Evolutionary conservation across 2,113 vertebrate species (phyloP).

Genomic region (Sakesphorus luctuosus): DNA sequence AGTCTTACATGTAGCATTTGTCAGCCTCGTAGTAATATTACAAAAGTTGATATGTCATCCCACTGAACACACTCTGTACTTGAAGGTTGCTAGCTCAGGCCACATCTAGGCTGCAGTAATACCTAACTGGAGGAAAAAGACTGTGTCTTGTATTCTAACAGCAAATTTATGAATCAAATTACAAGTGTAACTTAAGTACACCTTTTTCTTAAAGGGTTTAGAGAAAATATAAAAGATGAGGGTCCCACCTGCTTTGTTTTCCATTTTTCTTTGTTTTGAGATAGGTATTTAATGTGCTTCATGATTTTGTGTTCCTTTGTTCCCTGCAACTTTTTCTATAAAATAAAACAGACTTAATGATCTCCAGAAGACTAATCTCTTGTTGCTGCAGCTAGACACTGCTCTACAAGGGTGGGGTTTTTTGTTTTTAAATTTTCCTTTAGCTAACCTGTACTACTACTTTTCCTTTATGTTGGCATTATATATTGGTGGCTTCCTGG

Average conservation of each 20-base stretch:
- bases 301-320: background rate
- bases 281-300: background rate
- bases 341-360: background rate
- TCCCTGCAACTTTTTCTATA: background rate
- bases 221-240: background rate
- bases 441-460: background rate
- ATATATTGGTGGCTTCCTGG: background rate
- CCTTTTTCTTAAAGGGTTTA: background rate
- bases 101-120: background rate
- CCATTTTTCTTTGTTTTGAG: background rate
- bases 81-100: background rate
- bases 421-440: background rate
- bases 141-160: background rate
- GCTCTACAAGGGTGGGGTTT: background rate
- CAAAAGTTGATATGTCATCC: background rate
- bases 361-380: background rate
- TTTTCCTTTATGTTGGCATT: background rate
- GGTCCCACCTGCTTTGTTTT: background rate
- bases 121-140: background rate
- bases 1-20: background rate
- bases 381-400: background rate
- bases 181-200: background rate
- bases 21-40: background rate
- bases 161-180: background rate
- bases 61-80: background rate